A percentile compares a stretch with the other conserved stretches of the same genome.
These are phyloP conservation scores for Pseudoips prasinana DNA, from an alignment of 2,888 invertebrate species.

Conservation along the genomic window DNA sequence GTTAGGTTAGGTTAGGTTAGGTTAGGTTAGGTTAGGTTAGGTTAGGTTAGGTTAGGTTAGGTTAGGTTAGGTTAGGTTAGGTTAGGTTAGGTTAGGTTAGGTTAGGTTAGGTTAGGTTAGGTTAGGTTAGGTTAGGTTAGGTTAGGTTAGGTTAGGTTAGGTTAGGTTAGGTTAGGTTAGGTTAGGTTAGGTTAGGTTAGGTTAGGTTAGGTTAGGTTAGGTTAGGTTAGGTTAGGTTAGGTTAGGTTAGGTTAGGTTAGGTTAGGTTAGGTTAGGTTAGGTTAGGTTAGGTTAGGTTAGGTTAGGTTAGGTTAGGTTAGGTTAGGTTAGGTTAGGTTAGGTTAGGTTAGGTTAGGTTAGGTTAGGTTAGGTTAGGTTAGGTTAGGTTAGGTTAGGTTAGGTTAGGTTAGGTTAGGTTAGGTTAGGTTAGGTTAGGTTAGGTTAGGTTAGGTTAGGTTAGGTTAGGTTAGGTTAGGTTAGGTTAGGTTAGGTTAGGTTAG, in stretches of 20 bases:
- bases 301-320: slow-evolving; percentile 16
- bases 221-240: slow-evolving; percentile 14
- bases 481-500: slow-evolving; percentile 35
- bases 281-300: slow-evolving; percentile 12
- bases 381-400: slow-evolving; percentile 15
- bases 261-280: slow-evolving; percentile 15
- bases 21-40: slow-evolving; percentile 30
- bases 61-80: slow-evolving; percentile 33
- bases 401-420: slow-evolving; percentile 28
- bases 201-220: slow-evolving; percentile 21
- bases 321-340: slow-evolving; percentile 17
- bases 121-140: slow-evolving; percentile 18
- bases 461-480: slow-evolving; percentile 32
- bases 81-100: slow-evolving; percentile 26
- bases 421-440: slow-evolving; percentile 29
- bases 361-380: slow-evolving; percentile 19
- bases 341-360: slow-evolving; percentile 21
- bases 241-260: slow-evolving; percentile 20
- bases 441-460: slow-evolving; percentile 29
- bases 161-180: slow-evolving; percentile 17
- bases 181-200: slow-evolving; percentile 18
- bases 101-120: slow-evolving; percentile 23
- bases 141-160: slow-evolving; percentile 16
- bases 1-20: slow-evolving; percentile 24
- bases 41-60: slow-evolving; percentile 31